phyloP scores from a whole-genome alignment of 2,797 vertebrate species.

The Onychomys arenicola region DNA sequence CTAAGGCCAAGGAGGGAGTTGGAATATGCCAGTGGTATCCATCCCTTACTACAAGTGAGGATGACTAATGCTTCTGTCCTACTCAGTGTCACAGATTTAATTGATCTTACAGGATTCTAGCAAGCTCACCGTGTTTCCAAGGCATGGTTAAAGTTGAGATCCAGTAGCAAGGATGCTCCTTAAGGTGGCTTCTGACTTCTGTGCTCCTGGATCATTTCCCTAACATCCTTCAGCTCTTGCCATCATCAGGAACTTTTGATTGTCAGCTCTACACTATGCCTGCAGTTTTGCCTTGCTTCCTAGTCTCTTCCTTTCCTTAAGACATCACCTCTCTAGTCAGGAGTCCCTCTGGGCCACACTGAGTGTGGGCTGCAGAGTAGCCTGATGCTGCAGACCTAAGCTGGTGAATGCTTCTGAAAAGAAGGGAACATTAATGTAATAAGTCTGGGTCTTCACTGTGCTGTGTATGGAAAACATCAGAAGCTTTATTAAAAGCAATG shows the following conservation, averaged over 20 bases:
- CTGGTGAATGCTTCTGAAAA: constrained; percentile 25
- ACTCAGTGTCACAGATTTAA: background rate
- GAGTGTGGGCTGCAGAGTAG: background rate
- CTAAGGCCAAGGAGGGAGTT: background rate
- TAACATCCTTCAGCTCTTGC: background rate
- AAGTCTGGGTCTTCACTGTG: constrained; percentile 5
- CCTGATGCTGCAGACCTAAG: background rate
- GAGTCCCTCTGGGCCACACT: background rate
- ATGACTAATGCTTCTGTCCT: background rate
- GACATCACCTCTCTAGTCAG: background rate
- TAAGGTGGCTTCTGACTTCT: background rate
- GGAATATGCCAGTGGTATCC: background rate
- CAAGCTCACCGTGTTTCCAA: background rate
- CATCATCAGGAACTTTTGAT: background rate
- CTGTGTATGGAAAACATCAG: constrained; percentile 11
- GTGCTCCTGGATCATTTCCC: background rate
- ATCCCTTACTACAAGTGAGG: background rate
- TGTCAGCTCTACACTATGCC: background rate
- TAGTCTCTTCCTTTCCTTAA: constrained; percentile 38
- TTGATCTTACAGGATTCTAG: background rate
- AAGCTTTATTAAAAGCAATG: constrained; percentile 61
- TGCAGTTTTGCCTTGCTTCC: constrained; percentile 23
- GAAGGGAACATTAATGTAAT: constrained; percentile 32
- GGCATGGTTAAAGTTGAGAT: background rate
- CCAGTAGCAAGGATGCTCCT: background rate